Conservation (phyloP, 1,140 invertebrate species). For the Aphidius gifuensis region DNA sequence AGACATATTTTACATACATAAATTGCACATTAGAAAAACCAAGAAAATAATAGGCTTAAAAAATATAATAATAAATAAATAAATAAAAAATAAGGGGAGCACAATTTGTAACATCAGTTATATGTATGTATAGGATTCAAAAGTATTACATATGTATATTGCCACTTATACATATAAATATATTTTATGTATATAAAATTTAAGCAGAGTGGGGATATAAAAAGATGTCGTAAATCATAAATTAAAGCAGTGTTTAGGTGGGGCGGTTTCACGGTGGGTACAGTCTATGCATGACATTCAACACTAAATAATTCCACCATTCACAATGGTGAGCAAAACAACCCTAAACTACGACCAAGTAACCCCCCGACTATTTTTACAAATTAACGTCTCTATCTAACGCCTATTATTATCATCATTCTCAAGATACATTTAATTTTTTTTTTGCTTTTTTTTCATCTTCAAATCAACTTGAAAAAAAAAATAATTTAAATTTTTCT, state of each 20-base stretch:
- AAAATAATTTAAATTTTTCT: too few species aligned
- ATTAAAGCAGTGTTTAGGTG: slow-evolving; percentile 56
- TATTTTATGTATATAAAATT: too few species aligned
- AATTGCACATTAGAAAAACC: too few species aligned
- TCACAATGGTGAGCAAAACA: slow-evolving; percentile 37
- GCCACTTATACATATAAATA: too few species aligned
- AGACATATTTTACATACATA: too few species aligned
- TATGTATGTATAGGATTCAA: too few species aligned
- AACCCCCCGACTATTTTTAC: slow-evolving; percentile 25
- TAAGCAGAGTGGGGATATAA: slow-evolving; percentile 18
- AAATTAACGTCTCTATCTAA: slow-evolving; percentile 39
- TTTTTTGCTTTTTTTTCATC: slow-evolving; percentile 2
- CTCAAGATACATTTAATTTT: slow-evolving; percentile 13
- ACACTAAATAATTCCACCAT: slow-evolving; percentile 54
- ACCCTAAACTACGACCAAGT: slow-evolving; percentile 14
- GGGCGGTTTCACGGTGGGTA: slow-evolving; percentile 56
- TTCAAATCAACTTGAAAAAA: background rate
- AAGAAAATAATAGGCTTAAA: too few species aligned
- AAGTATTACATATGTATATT: too few species aligned
- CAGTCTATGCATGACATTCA: slow-evolving; percentile 46
- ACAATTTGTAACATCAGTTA: too few species aligned
- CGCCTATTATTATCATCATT: too few species aligned
- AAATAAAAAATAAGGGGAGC: too few species aligned
- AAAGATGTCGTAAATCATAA: slow-evolving; percentile 50
- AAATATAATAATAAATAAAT: too few species aligned